Percentiles rank a stretch among this genome's conserved stretches.
Conservation (phyloP, 1,140 invertebrate genomes). For the Bombus ignitus region DNA sequence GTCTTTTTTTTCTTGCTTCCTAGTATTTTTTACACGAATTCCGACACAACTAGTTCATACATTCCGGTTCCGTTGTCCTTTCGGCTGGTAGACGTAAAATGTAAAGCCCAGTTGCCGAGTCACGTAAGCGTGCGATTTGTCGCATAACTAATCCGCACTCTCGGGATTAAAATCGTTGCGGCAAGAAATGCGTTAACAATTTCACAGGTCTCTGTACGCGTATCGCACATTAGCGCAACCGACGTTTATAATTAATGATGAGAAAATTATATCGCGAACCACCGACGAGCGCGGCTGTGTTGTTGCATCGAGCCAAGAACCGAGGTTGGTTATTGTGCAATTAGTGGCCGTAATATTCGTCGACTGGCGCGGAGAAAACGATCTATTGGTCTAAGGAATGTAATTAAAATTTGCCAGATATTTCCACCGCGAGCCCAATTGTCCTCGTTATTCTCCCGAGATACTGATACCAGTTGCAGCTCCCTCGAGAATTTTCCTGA, state of each 20-base stretch:
- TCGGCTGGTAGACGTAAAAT: neutral
- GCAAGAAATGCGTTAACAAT: constrained; percentile 38
- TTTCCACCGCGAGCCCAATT: neutral
- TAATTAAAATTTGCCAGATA: constrained; percentile 46
- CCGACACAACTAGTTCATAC: too few relatives aligned
- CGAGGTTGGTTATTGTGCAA: constrained; percentile 24
- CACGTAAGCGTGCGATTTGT: constrained; percentile 23
- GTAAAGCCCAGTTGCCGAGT: neutral
- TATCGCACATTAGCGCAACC: constrained; percentile 10
- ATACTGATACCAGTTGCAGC: neutral
- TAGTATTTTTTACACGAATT: neutral
- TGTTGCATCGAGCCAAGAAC: neutral
- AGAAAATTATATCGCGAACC: constrained; percentile 14
- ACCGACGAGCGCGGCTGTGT: neutral
- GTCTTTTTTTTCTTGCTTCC: neutral
- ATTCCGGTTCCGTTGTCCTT: neutral
- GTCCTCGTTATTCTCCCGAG: neutral
- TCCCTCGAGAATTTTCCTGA: neutral
- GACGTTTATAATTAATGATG: constrained; percentile 32
- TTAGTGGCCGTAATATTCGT: constrained; percentile 31
- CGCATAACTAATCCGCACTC: constrained; percentile 1
- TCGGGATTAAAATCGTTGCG: constrained; percentile 17
- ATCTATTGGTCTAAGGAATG: constrained; percentile 35
- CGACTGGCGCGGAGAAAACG: constrained; percentile 1
- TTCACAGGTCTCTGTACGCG: neutral